Evolutionary conservation across 2,888 invertebrate genomes (phyloP).

Genomic region (Xylota segnis): DNA sequence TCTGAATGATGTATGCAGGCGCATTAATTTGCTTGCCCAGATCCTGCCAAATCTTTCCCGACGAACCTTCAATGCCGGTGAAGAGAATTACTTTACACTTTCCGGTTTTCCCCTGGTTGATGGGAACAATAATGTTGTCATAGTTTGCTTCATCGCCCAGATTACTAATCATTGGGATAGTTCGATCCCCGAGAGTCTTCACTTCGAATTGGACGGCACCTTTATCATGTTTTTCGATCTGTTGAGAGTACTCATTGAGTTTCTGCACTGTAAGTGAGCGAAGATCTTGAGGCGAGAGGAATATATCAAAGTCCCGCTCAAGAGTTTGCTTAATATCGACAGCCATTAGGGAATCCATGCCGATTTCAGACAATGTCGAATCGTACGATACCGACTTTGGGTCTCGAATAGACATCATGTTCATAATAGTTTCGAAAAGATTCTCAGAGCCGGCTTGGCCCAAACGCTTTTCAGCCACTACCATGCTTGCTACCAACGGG

Average conservation of each 20-base stretch:
- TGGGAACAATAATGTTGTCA: slow-evolving; percentile 85
- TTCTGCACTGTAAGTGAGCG: slow-evolving; percentile 90
- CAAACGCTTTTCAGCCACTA: slow-evolving; percentile 92
- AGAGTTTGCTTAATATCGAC: slow-evolving; percentile 97
- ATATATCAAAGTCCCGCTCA: slow-evolving; percentile 94
- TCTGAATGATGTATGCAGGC: slow-evolving; percentile 80
- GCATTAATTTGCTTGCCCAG: slow-evolving; percentile 80
- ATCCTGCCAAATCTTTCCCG: slow-evolving; percentile 83
- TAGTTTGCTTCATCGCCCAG: slow-evolving; percentile 87
- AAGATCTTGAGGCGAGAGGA: slow-evolving; percentile 94
- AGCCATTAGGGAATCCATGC: slow-evolving; percentile 98
- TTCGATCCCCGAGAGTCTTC: slow-evolving; percentile 83
- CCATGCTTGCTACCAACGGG: slow-evolving; percentile 92
- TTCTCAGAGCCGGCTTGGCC: slow-evolving; percentile 87
- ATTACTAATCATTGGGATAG: slow-evolving; percentile 87
- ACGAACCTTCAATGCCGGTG: slow-evolving; percentile 90
- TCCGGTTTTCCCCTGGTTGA: slow-evolving; percentile 80
- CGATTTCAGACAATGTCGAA: slow-evolving; percentile 93
- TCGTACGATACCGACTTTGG: slow-evolving; percentile 89
- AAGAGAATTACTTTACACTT: slow-evolving; percentile 84
- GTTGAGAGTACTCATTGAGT: slow-evolving; percentile 81
- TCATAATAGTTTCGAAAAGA: slow-evolving; percentile 90
- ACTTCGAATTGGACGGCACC: neutral
- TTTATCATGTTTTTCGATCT: neutral
- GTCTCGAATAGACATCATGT: slow-evolving; percentile 89